Base-by-base conservation (phyloP, 2,797 vertebrate genomes). In the Tapirus indicus region DNA sequence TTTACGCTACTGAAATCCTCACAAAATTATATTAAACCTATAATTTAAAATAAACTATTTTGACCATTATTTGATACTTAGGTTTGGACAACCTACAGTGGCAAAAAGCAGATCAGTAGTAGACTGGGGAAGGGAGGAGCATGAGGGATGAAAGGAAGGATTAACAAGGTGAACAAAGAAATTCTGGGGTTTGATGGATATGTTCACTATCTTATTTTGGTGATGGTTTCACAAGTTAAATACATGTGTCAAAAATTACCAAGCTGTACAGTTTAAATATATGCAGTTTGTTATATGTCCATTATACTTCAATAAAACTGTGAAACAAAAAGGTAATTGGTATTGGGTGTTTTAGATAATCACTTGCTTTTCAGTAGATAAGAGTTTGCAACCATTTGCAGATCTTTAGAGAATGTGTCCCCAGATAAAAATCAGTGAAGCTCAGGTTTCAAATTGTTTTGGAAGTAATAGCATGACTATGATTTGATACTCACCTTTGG, bases 401-500 rank as follows among this genome's bases (percentile, higher is more conserved):
- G 71, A 92, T 56, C 58, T 56, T 90, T 52, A 49, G 10, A 97
- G 44, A 75, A 74, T 9, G 64, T 92, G 29, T 80, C 21, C 17
- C 21, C 8, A 87, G 25, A 64, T 21, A 90, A 94, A 92, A 91
- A 74, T 90, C 69, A 96, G 20, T 10, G 3, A 91, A 97, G 47
- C 13, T 90, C 62, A 56, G 38, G n/a, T 74, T 96, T 95, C 87
- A 79, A 78, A 60, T 23, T 84, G 25, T 96, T 94, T 94, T 49
- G 23, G 44, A 80, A 9, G 60, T 87, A 92, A n/a, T 2, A 90
- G n/a, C 25, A 92, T 44, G 10, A 69, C 18, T 18, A 49, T 91
- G 44, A 84, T 75, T 92, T 95, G 44, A 94, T 25, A 68, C 29
- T 85, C 74, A 71, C 44, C 18, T 80, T 90, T 75, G 27, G 25